Conservation (phyloP, 2,888 invertebrate genomes). For the Cecidostiba fungosa region DNA sequence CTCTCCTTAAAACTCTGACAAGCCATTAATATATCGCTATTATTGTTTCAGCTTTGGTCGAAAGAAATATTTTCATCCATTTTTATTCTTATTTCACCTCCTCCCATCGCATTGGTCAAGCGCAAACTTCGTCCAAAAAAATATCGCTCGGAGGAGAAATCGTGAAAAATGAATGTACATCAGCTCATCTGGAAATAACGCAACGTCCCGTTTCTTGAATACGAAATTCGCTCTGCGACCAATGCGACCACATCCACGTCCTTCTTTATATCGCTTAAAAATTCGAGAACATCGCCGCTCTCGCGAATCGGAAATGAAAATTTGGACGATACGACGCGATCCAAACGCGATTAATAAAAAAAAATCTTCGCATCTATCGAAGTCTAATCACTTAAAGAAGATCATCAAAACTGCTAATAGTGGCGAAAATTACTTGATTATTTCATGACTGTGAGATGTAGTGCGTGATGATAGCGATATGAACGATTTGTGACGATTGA, state of each 20-base stretch:
- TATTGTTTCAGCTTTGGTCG: conserved; percentile 69
- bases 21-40: conserved; percentile 63
- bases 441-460: background rate
- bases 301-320: conserved; percentile 1
- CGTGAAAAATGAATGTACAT: background rate
- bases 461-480: background rate
- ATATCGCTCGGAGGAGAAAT: background rate
- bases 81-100: conserved; percentile 31
- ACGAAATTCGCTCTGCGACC: background rate
- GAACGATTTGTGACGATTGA: conserved; percentile 22
- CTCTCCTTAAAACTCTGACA: conserved; percentile 34
- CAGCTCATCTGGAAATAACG: background rate
- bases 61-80: conserved; percentile 59
- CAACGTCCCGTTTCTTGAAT: background rate
- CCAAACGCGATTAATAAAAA: background rate
- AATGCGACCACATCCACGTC: background rate
- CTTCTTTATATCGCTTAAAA: conserved; percentile 2
- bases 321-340: background rate
- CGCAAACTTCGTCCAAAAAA: background rate
- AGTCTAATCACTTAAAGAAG: conserved; percentile 23
- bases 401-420: conserved; percentile 38
- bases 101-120: conserved; percentile 13
- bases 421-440: conserved; percentile 27
- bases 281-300: conserved; percentile 1
- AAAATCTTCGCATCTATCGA: background rate